Evolutionary conservation across 2,797 vertebrate species (phyloP), one percentile per base, ranked within the genome.

Genomic region (Etheostoma nigrum): DNA sequence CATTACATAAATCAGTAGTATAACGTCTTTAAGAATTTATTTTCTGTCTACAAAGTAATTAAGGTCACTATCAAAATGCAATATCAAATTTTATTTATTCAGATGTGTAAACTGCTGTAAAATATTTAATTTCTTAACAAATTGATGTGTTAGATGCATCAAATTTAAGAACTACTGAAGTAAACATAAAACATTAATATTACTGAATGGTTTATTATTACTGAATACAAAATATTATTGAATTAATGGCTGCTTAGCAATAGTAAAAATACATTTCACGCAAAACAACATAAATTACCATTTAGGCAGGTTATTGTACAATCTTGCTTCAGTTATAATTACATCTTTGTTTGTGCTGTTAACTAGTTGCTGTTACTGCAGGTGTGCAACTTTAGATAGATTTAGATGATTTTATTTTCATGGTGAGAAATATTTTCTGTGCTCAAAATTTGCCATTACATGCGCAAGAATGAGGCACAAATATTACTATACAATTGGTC

Each of bases 401-500:
- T 25, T 68, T 19, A 23, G 27, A 71, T 73, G 33, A 59, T 81
- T 81, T 59, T 45, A 44, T 69, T 66, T 55, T 45, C 58, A 40
- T 5, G 16, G 2, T 54, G 8, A 67, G 16, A 51, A 33, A 21
- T 27, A 0, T 25, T 57, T 59, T 62, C 30, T 62, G 23, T 51
- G 23, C 52, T 62, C 57, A 72, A 49, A 72, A 58, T 47, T 36
- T 9, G 18, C 53, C 53, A 60, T 48, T 18, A 55, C 33, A 16
- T 14, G 2, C 69, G 70, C 44, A 45, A 25, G 45, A 49, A 57
- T 36, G 60, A 55, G 49, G 40, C 60, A 66, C 55, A 62, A 60
- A 62, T 45, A 74, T 82, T 69, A 83, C 68, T 76, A 74, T 82
- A 69, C 55, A 58, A 84, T 78, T 54, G 54, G 74, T 88, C 74